phyloP scores from a whole-genome alignment of 2,888 invertebrate species.

The Drosophila mettleri region DNA sequence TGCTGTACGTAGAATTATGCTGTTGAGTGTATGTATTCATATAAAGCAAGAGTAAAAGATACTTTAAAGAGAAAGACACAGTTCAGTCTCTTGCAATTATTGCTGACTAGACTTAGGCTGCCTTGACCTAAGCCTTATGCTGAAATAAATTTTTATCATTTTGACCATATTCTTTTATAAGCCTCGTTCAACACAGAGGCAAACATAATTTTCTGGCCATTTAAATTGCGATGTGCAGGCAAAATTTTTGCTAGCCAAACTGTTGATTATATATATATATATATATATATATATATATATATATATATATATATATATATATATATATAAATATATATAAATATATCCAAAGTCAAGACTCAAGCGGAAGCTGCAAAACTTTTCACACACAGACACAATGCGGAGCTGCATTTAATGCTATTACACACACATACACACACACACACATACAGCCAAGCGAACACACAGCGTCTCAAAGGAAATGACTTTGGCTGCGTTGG shows the following conservation, averaged over 20 bases:
- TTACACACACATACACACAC: slow-evolving; percentile 11
- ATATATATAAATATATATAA: slow-evolving; percentile 9
- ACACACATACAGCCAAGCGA: not conserved
- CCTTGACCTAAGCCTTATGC: not conserved
- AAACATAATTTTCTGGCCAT: slow-evolving; percentile 41
- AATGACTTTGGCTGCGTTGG: slow-evolving; percentile 27
- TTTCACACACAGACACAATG: slow-evolving; percentile 22
- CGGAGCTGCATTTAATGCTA: slow-evolving; percentile 24
- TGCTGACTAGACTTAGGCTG: not conserved
- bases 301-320: slow-evolving; percentile 7
- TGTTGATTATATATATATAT: slow-evolving; percentile 22
- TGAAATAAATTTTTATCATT: slow-evolving; percentile 16
- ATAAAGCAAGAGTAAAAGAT: not conserved
- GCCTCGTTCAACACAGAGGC: not conserved
- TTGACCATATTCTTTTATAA: slow-evolving; percentile 5
- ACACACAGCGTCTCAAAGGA: slow-evolving; percentile 38
- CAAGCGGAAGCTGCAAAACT: slow-evolving; percentile 38
- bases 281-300: slow-evolving; percentile 9
- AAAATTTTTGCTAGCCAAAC: slow-evolving; percentile 25
- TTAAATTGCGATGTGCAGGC: slow-evolving; percentile 23
- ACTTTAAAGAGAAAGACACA: not conserved
- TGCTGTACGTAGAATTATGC: too few species aligned
- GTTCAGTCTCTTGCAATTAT: not conserved
- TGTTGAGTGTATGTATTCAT: too few species aligned
- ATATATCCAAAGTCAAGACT: slow-evolving; percentile 16